Base-by-base conservation (phyloP, 2,888 invertebrate genomes). In the Saturnia japonica region DNA sequence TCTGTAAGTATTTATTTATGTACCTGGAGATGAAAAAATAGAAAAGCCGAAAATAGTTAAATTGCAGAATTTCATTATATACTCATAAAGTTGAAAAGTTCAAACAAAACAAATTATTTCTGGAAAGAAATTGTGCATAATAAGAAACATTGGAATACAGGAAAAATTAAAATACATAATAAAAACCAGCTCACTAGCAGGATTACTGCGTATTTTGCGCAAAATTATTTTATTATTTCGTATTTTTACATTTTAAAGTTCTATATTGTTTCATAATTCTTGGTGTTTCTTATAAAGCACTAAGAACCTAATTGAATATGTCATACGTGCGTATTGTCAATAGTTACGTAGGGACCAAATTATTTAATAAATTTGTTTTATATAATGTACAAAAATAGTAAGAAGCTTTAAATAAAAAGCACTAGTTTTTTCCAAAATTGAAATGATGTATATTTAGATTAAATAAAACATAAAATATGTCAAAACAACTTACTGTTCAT, bases 401-500 rank as follows among this genome's bases (percentile, higher is more conserved):
- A 68, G n/a, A 34, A 68, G 3, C 51, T 51, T n/a, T 1, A 51
- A 28, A 12, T 8, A 14, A 19, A 57, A 57, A 57, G 12, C 57
- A 14, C 9, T n/a, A 54, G 19, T 54, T 54, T 6, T 7, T 16
- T 28, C 28, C 14, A 16, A 28, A 60, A 60, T 60, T 60, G 12
- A 60, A 60, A 9, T 25, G 8, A 25, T 22, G 54, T 11, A 54
- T 11, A 68, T 54, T 40, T 54, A 72, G 45, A 45, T 14, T 25
- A 47, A 47, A 71, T 64, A 72, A 68, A 68, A 51, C 8, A 51
- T 7, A 51, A 51, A 51, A 14, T 16, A 47, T 16, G 9, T n/a
- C 67, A 60, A 67, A 73, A 40, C 70, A 66, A 92, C 92, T 91
- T 83, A 93, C 93, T 83, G 80, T 84, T 87, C 93, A 93, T 93